Conservation (phyloP, 2,888 invertebrate species). For the Malthinus seriepunctatus region DNA sequence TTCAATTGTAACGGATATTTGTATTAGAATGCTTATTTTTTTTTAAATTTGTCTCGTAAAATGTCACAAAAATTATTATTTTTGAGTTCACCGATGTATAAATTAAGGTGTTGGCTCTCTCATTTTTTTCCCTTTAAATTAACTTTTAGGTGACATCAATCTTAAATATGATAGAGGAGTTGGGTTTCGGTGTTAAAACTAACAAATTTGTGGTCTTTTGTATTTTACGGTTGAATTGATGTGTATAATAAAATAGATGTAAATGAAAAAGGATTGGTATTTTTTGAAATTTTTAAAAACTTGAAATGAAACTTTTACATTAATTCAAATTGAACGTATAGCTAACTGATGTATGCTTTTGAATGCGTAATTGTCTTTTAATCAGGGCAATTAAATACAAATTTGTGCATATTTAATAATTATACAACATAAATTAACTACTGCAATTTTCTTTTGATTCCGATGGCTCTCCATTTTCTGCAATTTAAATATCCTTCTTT, state of each 20-base stretch:
- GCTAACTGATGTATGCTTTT: not conserved
- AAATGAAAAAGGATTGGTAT: slow-evolving; percentile 7
- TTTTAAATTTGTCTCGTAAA: not conserved
- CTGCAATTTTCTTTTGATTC: too few species aligned
- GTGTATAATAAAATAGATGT: slow-evolving; percentile 1
- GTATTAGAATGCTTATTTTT: not conserved
- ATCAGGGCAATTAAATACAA: too few species aligned
- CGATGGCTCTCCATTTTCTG: too few species aligned
- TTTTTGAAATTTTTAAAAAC: too few species aligned
- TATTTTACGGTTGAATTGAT: slow-evolving; percentile 16
- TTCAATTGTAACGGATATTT: not conserved
- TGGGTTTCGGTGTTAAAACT: slow-evolving; percentile 10
- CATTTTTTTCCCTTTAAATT: not conserved
- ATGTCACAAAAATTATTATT: not conserved
- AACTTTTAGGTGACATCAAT: slow-evolving; percentile 2
- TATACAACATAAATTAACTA: too few species aligned
- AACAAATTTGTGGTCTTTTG: slow-evolving; percentile 24
- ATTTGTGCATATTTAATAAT: too few species aligned
- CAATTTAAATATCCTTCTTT: too few species aligned
- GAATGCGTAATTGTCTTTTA: not conserved
- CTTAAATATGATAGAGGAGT: not conserved
- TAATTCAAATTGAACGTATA: not conserved
- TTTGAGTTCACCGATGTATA: not conserved
- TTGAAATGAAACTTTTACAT: not conserved
- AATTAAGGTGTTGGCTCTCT: too few species aligned